Evolutionary conservation across 1,140 invertebrate species (phyloP).

Genomic region (Physella acuta): DNA sequence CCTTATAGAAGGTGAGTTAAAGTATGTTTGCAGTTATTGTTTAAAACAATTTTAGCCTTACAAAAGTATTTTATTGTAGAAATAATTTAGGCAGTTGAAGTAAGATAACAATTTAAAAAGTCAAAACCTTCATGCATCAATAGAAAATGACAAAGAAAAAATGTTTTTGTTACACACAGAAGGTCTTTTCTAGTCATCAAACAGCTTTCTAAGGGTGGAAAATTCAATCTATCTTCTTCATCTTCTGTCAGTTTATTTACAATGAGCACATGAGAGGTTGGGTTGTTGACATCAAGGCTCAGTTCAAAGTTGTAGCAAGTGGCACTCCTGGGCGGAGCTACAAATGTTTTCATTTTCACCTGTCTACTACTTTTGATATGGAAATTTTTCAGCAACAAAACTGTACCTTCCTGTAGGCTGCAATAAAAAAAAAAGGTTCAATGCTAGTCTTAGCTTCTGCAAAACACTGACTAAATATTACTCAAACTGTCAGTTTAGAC

Average conservation of each 20-base stretch:
- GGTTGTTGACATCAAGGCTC: background rate
- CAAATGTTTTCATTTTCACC: constrained; percentile 10
- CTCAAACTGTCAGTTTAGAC: too few relatives aligned
- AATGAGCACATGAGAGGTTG: background rate
- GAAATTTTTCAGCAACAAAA: constrained; percentile 36
- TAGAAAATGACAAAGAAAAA: too few relatives aligned
- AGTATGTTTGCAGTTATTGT: too few relatives aligned
- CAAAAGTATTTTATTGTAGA: too few relatives aligned
- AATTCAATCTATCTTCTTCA: background rate
- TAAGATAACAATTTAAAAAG: too few relatives aligned
- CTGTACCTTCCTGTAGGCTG: constrained; percentile 36
- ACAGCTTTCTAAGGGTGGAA: constrained; percentile 5
- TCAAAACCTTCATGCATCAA: too few relatives aligned
- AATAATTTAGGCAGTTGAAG: too few relatives aligned
- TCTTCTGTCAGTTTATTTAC: background rate
- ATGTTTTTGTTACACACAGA: constrained; percentile 13
- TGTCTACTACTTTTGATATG: constrained; percentile 33
- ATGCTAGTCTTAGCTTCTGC: background rate
- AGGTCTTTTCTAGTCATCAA: constrained; percentile 10
- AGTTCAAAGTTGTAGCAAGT: background rate
- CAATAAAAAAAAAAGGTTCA: constrained; percentile 12
- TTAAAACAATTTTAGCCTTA: too few relatives aligned
- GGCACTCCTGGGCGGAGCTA: background rate
- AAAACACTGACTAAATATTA: too few relatives aligned
- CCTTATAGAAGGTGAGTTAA: too few relatives aligned